These are phyloP conservation scores for Selenia dentaria DNA, from an alignment of 2,888 invertebrate species.

Conservation along the genomic window DNA sequence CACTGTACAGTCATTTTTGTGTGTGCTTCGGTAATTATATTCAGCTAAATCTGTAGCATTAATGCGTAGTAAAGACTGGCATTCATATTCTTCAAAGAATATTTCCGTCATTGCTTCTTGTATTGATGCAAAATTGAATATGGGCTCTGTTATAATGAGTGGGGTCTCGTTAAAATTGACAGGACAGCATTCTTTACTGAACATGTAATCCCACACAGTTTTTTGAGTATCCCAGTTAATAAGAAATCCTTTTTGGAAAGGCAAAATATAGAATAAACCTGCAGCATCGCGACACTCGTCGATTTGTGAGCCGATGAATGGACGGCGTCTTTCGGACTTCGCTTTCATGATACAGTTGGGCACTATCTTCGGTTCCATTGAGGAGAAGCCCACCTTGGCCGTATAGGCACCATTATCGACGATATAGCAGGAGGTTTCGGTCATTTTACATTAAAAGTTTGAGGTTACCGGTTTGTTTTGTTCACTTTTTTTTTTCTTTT, in stretches of 20 bases:
- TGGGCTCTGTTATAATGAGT: conserved; percentile 96
- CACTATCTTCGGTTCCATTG: conserved; percentile 88
- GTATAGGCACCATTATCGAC: conserved; percentile 96
- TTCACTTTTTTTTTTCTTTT: too few relatives aligned
- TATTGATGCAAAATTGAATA: conserved; percentile 95
- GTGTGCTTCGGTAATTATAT: conserved; percentile 85
- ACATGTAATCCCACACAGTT: conserved; percentile 97
- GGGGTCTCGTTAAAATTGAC: conserved; percentile 91
- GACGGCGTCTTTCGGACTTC: conserved; percentile 96
- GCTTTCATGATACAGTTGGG: conserved; percentile 99
- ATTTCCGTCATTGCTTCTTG: conserved; percentile 98
- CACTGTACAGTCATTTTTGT: conserved; percentile 88
- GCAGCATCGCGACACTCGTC: conserved; percentile 98
- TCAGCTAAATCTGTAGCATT: conserved; percentile 93
- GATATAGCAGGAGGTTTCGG: conserved; percentile 84
- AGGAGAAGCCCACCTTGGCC: conserved; percentile 93
- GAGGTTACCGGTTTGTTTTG: conserved; percentile 49
- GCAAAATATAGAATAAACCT: conserved; percentile 96
- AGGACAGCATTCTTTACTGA: conserved; percentile 93
- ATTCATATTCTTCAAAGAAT: conserved; percentile 98
- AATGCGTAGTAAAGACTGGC: conserved; percentile 91
- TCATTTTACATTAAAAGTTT: conserved; percentile 46
- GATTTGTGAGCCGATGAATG: conserved; percentile 96
- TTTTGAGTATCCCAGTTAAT: conserved; percentile 98
- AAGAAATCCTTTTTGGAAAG: conserved; percentile 97